phyloP scores from a whole-genome alignment of 2,888 invertebrate genomes.

The Drosophila cyrtoloma region DNA sequence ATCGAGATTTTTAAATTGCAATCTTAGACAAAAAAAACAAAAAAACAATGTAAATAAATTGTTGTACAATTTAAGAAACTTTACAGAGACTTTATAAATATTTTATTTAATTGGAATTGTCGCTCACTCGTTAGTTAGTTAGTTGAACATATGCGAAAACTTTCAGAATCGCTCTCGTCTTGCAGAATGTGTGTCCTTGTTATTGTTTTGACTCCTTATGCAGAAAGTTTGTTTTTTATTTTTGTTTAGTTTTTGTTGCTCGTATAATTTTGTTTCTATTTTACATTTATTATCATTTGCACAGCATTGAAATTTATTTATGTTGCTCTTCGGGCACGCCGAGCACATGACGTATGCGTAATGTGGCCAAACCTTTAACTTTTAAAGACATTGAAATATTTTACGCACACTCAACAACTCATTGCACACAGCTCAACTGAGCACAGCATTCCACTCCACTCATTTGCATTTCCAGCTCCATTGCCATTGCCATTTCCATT shows the following conservation, averaged over 20 bases:
- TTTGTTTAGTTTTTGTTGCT: conserved; percentile 47
- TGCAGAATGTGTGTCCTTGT: conserved; percentile 70
- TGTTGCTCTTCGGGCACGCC: conserved; percentile 36
- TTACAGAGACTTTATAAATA: neutral
- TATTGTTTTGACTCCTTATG: conserved; percentile 80
- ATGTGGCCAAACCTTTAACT: conserved; percentile 50
- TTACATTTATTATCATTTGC: conserved; percentile 81
- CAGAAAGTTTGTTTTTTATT: conserved; percentile 76
- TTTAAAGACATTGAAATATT: conserved; percentile 42
- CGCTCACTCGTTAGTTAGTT: neutral
- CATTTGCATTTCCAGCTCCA: conserved; percentile 28
- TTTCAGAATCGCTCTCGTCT: conserved; percentile 35
- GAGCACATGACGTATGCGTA: conserved; percentile 63
- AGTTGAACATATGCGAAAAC: neutral
- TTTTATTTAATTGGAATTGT: neutral
- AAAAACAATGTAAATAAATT: neutral
- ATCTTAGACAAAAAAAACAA: neutral
- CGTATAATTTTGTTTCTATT: conserved; percentile 72
- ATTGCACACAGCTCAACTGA: conserved; percentile 1
- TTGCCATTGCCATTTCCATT: conserved; percentile 13
- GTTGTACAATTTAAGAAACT: neutral
- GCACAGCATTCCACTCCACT: conserved; percentile 6
- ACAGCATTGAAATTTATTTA: conserved; percentile 76
- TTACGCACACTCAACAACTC: neutral
- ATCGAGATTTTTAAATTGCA: neutral